Percentiles rank a stretch among this genome's conserved stretches.
phyloP scores from a whole-genome alignment of 1,140 invertebrate genomes.

The Nephila pilipes region DNA sequence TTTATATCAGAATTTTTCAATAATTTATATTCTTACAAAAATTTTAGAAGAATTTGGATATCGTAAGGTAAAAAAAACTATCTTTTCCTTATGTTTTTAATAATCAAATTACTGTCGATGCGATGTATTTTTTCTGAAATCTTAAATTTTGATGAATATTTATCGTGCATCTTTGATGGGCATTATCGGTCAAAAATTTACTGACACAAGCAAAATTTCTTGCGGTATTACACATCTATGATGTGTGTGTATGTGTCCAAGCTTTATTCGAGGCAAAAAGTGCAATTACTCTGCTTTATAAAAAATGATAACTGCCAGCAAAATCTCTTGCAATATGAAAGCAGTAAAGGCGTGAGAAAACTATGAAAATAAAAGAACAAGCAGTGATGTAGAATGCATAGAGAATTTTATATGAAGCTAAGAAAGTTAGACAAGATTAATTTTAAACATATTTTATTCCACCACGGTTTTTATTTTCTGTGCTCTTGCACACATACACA shows the following conservation, averaged over 20 bases:
- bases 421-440: not conserved
- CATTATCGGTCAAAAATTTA: not conserved
- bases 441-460: constrained; percentile 34
- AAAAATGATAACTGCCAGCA: constrained; percentile 8
- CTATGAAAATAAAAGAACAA: not conserved
- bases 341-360: not conserved
- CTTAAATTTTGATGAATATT: not conserved
- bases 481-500: constrained; percentile 76
- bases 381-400: constrained; percentile 43
- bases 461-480: constrained; percentile 74
- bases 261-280: constrained; percentile 7
- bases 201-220: not conserved
- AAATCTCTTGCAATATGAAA: not conserved
- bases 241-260: constrained; percentile 70
- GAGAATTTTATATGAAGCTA: constrained; percentile 39
- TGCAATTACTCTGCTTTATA: not conserved
- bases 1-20: too few relatives aligned
- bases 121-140: not conserved
- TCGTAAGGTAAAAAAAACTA: too few relatives aligned
- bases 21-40: too few relatives aligned
- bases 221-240: not conserved
- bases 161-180: too few relatives aligned
- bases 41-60: too few relatives aligned
- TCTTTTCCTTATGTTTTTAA: too few relatives aligned
- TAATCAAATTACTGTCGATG: too few relatives aligned